Conservation (phyloP, 1,140 invertebrate genomes). For the Apolygus lucorum region DNA sequence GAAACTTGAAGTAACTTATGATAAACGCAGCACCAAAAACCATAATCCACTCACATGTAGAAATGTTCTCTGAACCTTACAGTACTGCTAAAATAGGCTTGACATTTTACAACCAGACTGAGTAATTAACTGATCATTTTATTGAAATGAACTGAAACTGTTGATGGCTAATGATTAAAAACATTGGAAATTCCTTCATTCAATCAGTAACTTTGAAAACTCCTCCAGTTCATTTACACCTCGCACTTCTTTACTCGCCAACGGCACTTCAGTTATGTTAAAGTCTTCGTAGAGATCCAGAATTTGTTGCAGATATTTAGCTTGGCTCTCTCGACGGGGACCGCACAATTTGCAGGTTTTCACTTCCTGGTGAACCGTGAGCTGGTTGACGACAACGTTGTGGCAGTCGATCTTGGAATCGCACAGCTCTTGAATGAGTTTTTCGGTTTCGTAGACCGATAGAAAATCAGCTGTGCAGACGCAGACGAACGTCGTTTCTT, state of each 20-base stretch:
- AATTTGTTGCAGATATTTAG: conserved; percentile 96
- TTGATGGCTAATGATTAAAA: too few relatives aligned
- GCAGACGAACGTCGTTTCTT: conserved; percentile 97
- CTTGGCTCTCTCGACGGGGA: conserved; percentile 82
- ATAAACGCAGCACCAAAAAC: too few relatives aligned
- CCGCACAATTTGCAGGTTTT: conserved; percentile 77
- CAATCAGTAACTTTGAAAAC: conserved; percentile 83
- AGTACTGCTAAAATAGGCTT: too few relatives aligned
- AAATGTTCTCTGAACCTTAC: too few relatives aligned
- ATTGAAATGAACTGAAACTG: too few relatives aligned
- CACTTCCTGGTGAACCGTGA: conserved; percentile 51
- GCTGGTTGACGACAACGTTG: conserved; percentile 87
- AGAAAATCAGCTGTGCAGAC: conserved; percentile 99
- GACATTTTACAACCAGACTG: too few relatives aligned
- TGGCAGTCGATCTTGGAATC: conserved; percentile 95
- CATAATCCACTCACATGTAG: too few relatives aligned
- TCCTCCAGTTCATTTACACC: conserved; percentile 76
- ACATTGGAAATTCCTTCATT: too few relatives aligned
- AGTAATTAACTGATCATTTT: too few relatives aligned
- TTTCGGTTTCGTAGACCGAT: conserved; percentile 96
- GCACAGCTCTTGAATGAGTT: conserved; percentile 87
- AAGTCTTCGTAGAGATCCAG: conserved; percentile 98
- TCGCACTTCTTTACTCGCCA: conserved; percentile 89
- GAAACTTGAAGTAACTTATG: too few relatives aligned
- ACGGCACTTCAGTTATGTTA: conserved; percentile 87